Percentiles rank a stretch among this genome's conserved stretches.
Evolutionary conservation across 2,888 invertebrate species (phyloP).

Genomic region (Apamea epomidion): DNA sequence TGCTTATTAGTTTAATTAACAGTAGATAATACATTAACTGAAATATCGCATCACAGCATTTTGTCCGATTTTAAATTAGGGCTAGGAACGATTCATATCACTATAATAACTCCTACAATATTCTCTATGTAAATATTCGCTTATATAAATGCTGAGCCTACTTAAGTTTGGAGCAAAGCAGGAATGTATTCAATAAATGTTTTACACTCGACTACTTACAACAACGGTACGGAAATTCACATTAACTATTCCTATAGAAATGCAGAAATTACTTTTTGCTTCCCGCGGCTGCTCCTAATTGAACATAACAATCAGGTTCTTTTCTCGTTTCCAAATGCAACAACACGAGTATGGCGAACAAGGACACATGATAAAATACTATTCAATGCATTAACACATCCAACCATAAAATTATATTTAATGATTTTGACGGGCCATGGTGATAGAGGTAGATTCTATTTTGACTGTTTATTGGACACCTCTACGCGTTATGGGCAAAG

Average conservation of each 20-base stretch:
- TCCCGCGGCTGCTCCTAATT: slow-evolving; percentile 14
- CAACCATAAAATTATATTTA: slow-evolving; percentile 34
- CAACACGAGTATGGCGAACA: slow-evolving; percentile 28
- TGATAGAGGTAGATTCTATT: slow-evolving; percentile 12
- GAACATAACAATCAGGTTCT: slow-evolving; percentile 31
- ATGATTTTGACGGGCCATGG: slow-evolving; percentile 36
- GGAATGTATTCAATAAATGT: slow-evolving; percentile 44
- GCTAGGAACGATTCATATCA: slow-evolving; percentile 77
- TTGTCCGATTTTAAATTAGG: slow-evolving; percentile 70
- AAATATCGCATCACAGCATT: slow-evolving; percentile 73
- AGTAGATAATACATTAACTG: slow-evolving; percentile 58
- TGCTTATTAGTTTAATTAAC: slow-evolving; percentile 61
- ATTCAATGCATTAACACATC: slow-evolving; percentile 32
- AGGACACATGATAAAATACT: slow-evolving; percentile 37
- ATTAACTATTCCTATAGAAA: slow-evolving; percentile 39
- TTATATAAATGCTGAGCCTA: slow-evolving; percentile 64
- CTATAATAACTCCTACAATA: slow-evolving; percentile 59
- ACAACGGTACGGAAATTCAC: slow-evolving; percentile 16
- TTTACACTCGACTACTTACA: slow-evolving; percentile 17
- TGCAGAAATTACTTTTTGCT: slow-evolving; percentile 11
- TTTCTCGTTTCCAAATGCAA: slow-evolving; percentile 37
- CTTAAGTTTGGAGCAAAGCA: slow-evolving; percentile 52
- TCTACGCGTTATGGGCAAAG: not conserved
- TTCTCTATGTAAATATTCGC: slow-evolving; percentile 48
- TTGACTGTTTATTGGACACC: slow-evolving; percentile 5